These are phyloP conservation scores for Oscarella lobularis DNA, from an alignment of 37 sponge, comb jelly and placozoan genomes.

Conservation along the genomic window DNA sequence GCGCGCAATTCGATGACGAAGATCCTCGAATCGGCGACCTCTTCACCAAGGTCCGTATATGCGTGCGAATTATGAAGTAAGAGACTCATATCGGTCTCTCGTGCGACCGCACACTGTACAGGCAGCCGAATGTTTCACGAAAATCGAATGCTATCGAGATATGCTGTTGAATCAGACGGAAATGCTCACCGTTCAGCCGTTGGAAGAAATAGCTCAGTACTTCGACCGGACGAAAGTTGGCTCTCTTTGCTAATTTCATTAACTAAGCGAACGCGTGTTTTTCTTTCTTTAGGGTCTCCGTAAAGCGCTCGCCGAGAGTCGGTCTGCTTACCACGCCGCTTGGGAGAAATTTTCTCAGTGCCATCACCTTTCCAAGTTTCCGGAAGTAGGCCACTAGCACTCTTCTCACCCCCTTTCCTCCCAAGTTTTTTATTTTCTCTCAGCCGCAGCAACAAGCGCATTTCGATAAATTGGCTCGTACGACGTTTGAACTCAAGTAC, in stretches of 20 bases:
- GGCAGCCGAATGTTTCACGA: not conserved
- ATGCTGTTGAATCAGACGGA: not conserved
- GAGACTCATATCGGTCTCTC: too few species aligned
- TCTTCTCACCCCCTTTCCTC: not conserved
- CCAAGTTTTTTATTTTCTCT: not conserved
- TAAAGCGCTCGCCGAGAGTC: not conserved
- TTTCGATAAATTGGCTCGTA: not conserved
- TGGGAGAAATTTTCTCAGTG: not conserved
- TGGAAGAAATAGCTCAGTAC: not conserved
- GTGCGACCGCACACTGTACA: too few species aligned
- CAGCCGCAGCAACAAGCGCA: not conserved
- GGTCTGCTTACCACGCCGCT: not conserved
- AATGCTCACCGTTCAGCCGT: not conserved
- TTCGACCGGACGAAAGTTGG: not conserved
- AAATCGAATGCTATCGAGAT: not conserved
- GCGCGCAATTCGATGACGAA: not conserved
- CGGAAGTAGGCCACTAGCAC: not conserved
- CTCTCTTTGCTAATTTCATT: too few species aligned
- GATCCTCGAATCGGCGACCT: not conserved
- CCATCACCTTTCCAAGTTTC: not conserved
- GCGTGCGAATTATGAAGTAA: too few species aligned
- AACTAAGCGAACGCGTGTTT: too few species aligned
- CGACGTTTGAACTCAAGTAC: not conserved
- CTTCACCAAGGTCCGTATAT: too few species aligned
- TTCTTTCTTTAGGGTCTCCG: not conserved